Conservation (phyloP, 2,113 vertebrate genomes). For the Nothoprocta pentlandii region DNA sequence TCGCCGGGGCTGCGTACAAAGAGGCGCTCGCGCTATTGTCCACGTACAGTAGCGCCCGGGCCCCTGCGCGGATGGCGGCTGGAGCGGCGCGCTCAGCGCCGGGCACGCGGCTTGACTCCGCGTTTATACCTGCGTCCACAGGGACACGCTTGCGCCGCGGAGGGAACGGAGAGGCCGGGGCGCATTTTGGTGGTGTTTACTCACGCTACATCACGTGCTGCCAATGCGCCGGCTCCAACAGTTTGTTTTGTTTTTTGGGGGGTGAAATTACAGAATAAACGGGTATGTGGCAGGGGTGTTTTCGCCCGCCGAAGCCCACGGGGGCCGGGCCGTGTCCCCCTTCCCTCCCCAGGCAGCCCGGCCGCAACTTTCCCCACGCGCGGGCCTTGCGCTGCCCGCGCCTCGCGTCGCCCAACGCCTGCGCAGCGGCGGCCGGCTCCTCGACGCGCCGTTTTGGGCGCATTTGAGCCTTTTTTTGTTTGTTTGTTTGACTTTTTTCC, state of each 20-base stretch:
- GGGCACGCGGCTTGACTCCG: background rate
- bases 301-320: background rate
- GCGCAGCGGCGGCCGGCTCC: no score
- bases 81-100: no score
- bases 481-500: no score
- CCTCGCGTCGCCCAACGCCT: no score
- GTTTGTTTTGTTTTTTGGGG: no score
- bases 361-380: no score
- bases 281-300: background rate
- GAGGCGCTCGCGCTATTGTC: slow-evolving; percentile 75
- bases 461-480: no score
- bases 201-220: background rate
- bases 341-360: slow-evolving; percentile 73
- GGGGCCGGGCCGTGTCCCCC: slow-evolving; percentile 22
- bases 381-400: no score
- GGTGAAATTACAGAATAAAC: fast-evolving
- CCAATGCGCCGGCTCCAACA: background rate
- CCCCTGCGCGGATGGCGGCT: no score
- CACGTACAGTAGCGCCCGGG: background rate
- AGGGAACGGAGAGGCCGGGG: background rate
- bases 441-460: no score
- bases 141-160: background rate
- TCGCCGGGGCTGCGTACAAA: slow-evolving; percentile 76
- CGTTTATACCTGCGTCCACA: background rate
- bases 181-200: background rate